These are phyloP conservation scores for Eutolmus rufibarbis DNA, from an alignment of 2,888 invertebrate genomes.

Conservation along the genomic window DNA sequence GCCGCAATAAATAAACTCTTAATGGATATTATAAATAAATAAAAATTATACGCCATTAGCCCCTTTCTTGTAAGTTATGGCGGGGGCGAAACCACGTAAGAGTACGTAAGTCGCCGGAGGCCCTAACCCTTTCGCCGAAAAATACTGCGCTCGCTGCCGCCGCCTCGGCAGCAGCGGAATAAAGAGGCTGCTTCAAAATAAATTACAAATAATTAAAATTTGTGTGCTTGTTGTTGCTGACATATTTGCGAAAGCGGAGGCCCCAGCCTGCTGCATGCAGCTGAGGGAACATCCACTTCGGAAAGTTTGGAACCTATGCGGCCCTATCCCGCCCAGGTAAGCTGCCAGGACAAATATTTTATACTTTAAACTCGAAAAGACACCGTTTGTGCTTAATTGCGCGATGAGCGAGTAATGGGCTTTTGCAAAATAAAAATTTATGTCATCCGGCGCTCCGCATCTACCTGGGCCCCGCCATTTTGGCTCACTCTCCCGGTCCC, in stretches of 20 bases:
- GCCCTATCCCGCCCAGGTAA: background rate
- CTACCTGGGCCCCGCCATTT: background rate
- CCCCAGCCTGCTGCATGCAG: background rate
- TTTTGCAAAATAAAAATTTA: conserved; percentile 34
- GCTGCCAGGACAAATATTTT: conserved; percentile 45
- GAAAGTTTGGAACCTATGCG: conserved; percentile 25
- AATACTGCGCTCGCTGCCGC: background rate
- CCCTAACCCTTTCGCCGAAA: conserved; percentile 16
- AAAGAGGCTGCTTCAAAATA: conserved; percentile 46
- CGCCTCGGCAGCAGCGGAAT: background rate
- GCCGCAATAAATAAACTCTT: conserved; percentile 44
- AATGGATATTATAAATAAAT: conserved; percentile 48
- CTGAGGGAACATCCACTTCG: background rate
- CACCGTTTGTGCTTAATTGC: conserved; percentile 62
- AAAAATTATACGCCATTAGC: conserved; percentile 45
- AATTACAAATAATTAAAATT: conserved; percentile 49
- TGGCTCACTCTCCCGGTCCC: background rate
- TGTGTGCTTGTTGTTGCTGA: conserved; percentile 46
- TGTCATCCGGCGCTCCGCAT: conserved; percentile 12
- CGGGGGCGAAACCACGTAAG: conserved; percentile 6
- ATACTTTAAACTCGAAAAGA: conserved; percentile 47
- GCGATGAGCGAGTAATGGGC: conserved; percentile 59
- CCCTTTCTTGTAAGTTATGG: conserved; percentile 38
- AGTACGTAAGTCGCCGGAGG: background rate
- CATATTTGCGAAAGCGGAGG: conserved; percentile 39